Conservation (phyloP, 2,888 invertebrate species). For the Mayetiola destructor region DNA sequence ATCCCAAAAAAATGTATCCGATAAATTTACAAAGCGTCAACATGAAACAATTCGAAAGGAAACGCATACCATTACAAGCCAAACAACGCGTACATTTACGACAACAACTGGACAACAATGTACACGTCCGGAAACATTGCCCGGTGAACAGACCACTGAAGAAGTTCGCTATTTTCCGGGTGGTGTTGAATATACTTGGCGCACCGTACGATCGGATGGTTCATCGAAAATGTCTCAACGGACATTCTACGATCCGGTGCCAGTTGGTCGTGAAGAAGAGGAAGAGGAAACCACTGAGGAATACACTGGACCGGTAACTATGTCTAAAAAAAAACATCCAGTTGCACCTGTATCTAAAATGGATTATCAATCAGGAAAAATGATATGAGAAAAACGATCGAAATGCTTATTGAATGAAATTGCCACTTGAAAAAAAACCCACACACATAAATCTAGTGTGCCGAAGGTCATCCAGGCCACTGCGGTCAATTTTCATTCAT, state of each 20-base stretch:
- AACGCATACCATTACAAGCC: background rate
- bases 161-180: conserved; percentile 20
- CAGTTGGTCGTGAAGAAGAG: conserved; percentile 26
- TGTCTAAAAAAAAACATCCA: conserved; percentile 17
- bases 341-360: conserved; percentile 15
- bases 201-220: conserved; percentile 33
- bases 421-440: background rate
- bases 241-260: conserved; percentile 32
- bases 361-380: conserved; percentile 33
- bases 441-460: background rate
- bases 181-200: conserved; percentile 33
- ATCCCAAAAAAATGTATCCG: background rate
- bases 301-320: background rate
- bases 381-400: conserved; percentile 35
- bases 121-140: conserved; percentile 12
- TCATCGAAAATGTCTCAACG: conserved; percentile 32
- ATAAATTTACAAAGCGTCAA: background rate
- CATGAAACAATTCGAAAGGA: background rate
- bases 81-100: background rate
- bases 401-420: conserved; percentile 9
- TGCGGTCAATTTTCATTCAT: background rate
- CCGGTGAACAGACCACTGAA: conserved; percentile 17
- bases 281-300: conserved; percentile 21
- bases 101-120: background rate
- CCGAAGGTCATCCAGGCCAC: background rate